Evolutionary conservation across 2,113 vertebrate genomes (phyloP).

Genomic region (Nyctereutes procyonoides): DNA sequence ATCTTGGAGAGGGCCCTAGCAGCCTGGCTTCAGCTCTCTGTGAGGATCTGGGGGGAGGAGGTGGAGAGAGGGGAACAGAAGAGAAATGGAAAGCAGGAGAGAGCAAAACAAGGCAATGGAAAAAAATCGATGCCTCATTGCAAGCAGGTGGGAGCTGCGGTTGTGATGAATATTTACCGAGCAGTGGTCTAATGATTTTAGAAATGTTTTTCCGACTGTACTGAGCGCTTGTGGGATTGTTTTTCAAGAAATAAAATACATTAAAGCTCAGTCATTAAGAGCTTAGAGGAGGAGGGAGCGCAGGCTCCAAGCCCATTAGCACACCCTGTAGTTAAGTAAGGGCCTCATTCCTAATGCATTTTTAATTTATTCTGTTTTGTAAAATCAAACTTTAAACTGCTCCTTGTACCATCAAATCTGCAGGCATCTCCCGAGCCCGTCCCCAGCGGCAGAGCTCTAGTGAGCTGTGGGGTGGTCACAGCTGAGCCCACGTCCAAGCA

Average conservation of each 20-base stretch:
- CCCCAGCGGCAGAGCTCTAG: neutral
- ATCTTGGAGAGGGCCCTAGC: neutral
- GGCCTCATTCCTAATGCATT: conserved; percentile 75
- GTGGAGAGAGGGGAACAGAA: neutral
- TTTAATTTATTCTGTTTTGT: conserved; percentile 79
- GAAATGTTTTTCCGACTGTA: conserved; percentile 81
- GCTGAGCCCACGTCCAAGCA: neutral
- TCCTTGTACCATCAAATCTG: conserved; percentile 70
- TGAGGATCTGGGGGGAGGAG: neutral
- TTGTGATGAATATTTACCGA: conserved; percentile 84
- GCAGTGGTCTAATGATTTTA: conserved; percentile 76
- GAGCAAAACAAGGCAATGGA: conserved; percentile 49
- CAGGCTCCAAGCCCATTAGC: conserved; percentile 76
- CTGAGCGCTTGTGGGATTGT: conserved; percentile 77
- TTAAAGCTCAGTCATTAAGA: conserved; percentile 84
- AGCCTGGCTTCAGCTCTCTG: neutral
- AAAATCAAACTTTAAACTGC: conserved; percentile 71
- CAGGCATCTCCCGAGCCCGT: conserved; percentile 59
- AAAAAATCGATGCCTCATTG: conserved; percentile 81
- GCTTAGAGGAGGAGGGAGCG: conserved; percentile 73
- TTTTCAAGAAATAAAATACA: conserved; percentile 85
- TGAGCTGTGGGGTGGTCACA: neutral
- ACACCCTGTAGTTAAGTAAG: conserved; percentile 75
- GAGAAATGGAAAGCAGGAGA: conserved; percentile 66
- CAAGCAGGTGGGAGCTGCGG: conserved; percentile 78